These are phyloP conservation scores for Camelus dromedarius DNA, from an alignment of 2,113 vertebrate genomes.

Conservation along the genomic window DNA sequence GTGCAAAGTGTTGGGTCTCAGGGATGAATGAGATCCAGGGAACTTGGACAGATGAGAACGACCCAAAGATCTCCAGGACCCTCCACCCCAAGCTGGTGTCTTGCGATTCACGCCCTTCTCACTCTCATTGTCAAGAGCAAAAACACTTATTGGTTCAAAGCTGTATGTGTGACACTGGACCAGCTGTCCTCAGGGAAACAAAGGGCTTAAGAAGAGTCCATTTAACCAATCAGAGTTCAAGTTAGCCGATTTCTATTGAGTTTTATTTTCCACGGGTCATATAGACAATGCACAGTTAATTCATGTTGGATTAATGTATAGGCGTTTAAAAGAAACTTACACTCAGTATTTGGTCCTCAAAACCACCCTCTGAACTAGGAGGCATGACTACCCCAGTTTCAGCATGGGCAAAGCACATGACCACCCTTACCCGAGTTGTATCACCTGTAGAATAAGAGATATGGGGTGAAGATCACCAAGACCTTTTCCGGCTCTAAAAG, in stretches of 20 bases:
- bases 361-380: background rate
- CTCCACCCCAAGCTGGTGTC: background rate
- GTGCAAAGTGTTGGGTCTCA: background rate
- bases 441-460: background rate
- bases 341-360: background rate
- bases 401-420: background rate
- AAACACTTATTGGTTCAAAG: background rate
- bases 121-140: background rate
- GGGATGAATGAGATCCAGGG: background rate
- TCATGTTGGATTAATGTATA: background rate
- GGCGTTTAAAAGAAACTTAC: background rate
- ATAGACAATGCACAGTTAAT: background rate
- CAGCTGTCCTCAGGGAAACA: background rate
- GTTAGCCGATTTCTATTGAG: background rate
- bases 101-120: background rate
- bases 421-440: background rate
- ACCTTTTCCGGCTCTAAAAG: background rate
- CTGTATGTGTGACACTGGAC: background rate
- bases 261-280: background rate
- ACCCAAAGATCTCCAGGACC: background rate
- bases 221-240: background rate
- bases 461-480: background rate
- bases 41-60: background rate
- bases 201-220: background rate
- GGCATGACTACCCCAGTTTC: background rate